Conservation (phyloP, 1,140 invertebrate genomes). For the Vollenhovia emeryi region DNA sequence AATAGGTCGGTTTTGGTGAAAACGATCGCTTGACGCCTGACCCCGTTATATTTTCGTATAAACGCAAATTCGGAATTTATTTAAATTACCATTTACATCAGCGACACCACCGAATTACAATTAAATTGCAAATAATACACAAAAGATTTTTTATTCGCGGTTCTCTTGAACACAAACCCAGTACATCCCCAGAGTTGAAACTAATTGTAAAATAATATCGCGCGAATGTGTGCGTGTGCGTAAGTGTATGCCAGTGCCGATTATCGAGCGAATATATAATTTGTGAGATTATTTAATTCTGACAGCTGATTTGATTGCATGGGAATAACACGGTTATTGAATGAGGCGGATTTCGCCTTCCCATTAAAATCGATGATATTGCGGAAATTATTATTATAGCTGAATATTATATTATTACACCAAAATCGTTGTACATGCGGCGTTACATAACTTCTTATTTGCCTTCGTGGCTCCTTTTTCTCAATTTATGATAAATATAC, state of each 20-base stretch:
- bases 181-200: not conserved
- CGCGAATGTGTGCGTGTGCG: no score
- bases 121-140: not conserved
- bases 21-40: not conserved
- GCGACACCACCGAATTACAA: not conserved
- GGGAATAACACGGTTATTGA: conserved; percentile 7
- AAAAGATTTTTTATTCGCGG: not conserved
- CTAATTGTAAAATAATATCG: not conserved
- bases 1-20: not conserved
- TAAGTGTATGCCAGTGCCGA: not conserved
- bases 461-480: not conserved
- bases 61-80: not conserved
- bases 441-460: not conserved
- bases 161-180: not conserved
- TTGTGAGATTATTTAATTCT: conserved; percentile 43
- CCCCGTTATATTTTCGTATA: not conserved
- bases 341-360: not conserved
- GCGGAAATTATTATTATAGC: conserved; percentile 19
- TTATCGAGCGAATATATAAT: conserved; percentile 46
- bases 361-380: conserved; percentile 29
- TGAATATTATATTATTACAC: not conserved
- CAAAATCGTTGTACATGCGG: not conserved
- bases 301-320: not conserved
- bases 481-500: not conserved
- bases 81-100: not conserved